Evolutionary conservation across 2,888 invertebrate species (phyloP).

Genomic region (Catocala nupta): DNA sequence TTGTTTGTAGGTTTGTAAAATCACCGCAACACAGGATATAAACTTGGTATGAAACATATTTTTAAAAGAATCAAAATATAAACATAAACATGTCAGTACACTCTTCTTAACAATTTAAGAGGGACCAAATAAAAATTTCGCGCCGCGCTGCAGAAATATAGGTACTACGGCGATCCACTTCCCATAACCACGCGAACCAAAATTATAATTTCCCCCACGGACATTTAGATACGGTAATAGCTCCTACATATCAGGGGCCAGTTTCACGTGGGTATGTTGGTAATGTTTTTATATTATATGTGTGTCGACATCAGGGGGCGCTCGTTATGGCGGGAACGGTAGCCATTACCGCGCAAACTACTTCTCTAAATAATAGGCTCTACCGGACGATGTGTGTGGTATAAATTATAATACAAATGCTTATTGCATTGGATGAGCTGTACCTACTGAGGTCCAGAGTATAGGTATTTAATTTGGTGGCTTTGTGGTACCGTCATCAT

Average conservation of each 20-base stretch:
- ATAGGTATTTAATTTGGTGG: background rate
- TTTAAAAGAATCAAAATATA: too few species aligned
- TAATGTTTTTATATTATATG: constrained; percentile 51
- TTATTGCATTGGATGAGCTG: constrained; percentile 31
- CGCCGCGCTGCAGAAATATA: too few species aligned
- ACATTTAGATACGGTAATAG: constrained; percentile 51
- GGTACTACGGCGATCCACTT: background rate
- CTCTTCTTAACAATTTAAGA: too few species aligned
- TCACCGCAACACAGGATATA: too few species aligned
- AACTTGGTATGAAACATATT: too few species aligned
- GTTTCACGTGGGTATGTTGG: constrained; percentile 29
- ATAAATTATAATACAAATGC: constrained; percentile 45
- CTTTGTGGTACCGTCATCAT: background rate
- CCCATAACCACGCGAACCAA: constrained; percentile 4
- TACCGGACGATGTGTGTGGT: constrained; percentile 29
- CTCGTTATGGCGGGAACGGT: constrained; percentile 58
- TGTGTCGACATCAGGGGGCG: constrained; percentile 45
- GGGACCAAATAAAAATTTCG: too few species aligned
- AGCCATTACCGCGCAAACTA: constrained; percentile 62
- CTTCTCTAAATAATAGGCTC: constrained; percentile 65
- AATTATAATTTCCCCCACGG: constrained; percentile 26
- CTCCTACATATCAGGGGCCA: constrained; percentile 40
- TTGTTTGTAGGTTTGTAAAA: too few species aligned
- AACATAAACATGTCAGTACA: too few species aligned
- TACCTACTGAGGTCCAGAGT: constrained; percentile 6